Evolutionary conservation across 2,797 vertebrate genomes (phyloP), one percentile per base, ranked within the genome.

Genomic region (Melanotaenia boesemani): DNA sequence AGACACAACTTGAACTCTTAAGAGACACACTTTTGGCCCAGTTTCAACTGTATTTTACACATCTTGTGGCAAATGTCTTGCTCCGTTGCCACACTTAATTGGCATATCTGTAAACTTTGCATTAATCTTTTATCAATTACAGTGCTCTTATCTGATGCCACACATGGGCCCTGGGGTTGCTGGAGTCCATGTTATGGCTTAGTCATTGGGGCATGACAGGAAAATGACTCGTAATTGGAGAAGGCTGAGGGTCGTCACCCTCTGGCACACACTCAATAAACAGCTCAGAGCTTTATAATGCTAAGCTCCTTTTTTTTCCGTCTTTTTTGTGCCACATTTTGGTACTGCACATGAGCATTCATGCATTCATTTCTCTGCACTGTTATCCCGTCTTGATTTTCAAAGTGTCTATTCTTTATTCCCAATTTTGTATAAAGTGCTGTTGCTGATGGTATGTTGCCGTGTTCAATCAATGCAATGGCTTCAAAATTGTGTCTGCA

Each of bases 171-270:
- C 74, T 66, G 62, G 86, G 91, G 82, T 87, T 71, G 75, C 69
- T 71, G 71, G 75, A 87, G 82, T 83, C 87, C 80, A 88, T 83
- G 86, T 85, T 79, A 69, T 83, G 86, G 80, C 82, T 86, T 71
- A 54, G 76, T 72, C 80, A 74, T 73, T 74, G 84, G 88, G 76
- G 79, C 84, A 76, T 88, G 82, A 78, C 71, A 65, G 75, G 87
- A 85, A 91, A 92, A 93, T 91, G 85, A 90, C 80, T 92, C 54
- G 68, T 92, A 93, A 93, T 93, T 93, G 91, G 85, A 88, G 82
- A 83, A 82, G 73, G 80, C 87, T 85, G 83, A 83, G 80, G 84
- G 90, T 89, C 70, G 72, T 90, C 88, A 74, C 86, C 89, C 80
- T 72, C 58, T 83, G 82, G 86, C 88, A 90, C 87, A 67, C 79